Evolutionary conservation across 2,797 vertebrate species (phyloP).

Genomic region (Phalanger gymnotis): DNA sequence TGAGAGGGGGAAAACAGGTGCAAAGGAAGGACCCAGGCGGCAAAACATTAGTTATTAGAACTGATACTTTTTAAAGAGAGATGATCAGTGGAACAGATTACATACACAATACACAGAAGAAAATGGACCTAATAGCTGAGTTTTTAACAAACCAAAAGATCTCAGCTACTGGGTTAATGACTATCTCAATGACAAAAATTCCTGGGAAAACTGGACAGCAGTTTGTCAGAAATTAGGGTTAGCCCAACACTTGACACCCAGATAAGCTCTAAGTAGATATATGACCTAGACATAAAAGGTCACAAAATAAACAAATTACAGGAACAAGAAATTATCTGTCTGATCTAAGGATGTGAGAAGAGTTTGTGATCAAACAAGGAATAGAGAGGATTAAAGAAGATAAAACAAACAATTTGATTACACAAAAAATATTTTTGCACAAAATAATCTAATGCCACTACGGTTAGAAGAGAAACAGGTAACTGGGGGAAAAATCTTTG

Average conservation of each 20-base stretch:
- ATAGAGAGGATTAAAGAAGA: not conserved
- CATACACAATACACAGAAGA: not conserved
- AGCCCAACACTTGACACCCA: not conserved
- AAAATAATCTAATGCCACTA: not conserved
- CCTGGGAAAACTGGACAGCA: not conserved
- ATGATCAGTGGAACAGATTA: not conserved
- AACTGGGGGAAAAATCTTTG: not conserved
- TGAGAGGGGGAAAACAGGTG: not conserved
- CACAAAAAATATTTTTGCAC: not conserved
- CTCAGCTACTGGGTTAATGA: not conserved
- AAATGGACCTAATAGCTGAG: not conserved
- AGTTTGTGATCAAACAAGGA: not conserved
- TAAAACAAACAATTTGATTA: not conserved
- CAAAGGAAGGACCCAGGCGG: not conserved
- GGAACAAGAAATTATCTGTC: not conserved
- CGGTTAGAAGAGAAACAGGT: not conserved
- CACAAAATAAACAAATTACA: not conserved
- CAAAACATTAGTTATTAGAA: not conserved
- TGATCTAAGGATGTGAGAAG: not conserved
- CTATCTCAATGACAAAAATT: not conserved
- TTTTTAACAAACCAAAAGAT: not conserved
- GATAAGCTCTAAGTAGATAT: not conserved
- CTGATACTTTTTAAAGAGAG: not conserved
- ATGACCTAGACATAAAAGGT: not conserved
- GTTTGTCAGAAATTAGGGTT: not conserved